Evolutionary conservation across 2,888 invertebrate species (phyloP).

Genomic region (Scaptomyza reducta): DNA sequence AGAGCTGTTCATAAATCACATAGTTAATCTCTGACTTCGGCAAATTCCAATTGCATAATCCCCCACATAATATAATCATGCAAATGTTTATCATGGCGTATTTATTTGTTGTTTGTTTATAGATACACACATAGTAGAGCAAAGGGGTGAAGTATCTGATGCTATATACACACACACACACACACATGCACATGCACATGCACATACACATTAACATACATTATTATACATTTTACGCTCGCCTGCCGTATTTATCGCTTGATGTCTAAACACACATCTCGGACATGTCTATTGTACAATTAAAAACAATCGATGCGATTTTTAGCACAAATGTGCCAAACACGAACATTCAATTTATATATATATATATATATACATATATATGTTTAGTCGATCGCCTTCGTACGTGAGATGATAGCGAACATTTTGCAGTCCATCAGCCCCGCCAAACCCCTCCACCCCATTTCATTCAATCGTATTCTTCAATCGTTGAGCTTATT

Average conservation of each 20-base stretch:
- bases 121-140: not conserved
- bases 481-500: no score
- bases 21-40: slow-evolving; percentile 12
- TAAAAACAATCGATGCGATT: slow-evolving; percentile 78
- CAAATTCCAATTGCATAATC: slow-evolving; percentile 36
- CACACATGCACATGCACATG: not conserved
- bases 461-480: no score
- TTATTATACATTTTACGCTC: slow-evolving; percentile 20
- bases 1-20: not conserved
- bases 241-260: slow-evolving; percentile 21
- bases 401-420: slow-evolving; percentile 44
- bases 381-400: slow-evolving; percentile 64
- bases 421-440: no score
- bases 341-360: slow-evolving; percentile 69
- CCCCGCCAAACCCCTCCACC: no score
- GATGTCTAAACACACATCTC: slow-evolving; percentile 51
- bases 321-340: slow-evolving; percentile 77
- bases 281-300: slow-evolving; percentile 55
- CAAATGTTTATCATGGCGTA: slow-evolving; percentile 25
- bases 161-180: not conserved
- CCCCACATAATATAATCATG: not conserved
- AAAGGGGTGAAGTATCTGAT: not conserved
- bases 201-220: not conserved
- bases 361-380: not conserved
- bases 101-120: slow-evolving; percentile 26